Percentiles rank a stretch among this genome's conserved stretches.
These are phyloP conservation scores for Ostrea edulis DNA, from an alignment of 1,140 invertebrate species.

Conservation along the genomic window DNA sequence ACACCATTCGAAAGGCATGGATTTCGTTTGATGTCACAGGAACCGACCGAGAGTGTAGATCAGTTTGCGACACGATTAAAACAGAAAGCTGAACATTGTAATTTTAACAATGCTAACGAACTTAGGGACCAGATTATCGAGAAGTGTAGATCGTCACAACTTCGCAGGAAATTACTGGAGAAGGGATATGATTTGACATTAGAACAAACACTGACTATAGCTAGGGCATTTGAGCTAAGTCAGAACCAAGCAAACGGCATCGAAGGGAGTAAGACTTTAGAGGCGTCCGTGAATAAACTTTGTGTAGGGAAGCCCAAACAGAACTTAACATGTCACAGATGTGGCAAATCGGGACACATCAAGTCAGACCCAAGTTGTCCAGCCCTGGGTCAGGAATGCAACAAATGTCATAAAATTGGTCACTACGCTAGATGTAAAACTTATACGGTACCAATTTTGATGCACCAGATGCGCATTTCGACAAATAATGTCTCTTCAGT, in stretches of 20 bases:
- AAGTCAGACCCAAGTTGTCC: background rate
- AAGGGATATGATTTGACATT: constrained; percentile 38
- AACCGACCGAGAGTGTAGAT: background rate
- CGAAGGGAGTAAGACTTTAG: background rate
- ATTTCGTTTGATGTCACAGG: too few relatives aligned
- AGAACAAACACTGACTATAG: constrained; percentile 26
- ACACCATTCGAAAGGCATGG: constrained; percentile 32
- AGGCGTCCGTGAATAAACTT: too few relatives aligned
- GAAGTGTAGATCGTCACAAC: too few relatives aligned
- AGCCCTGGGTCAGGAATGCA: background rate
- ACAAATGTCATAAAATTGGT: background rate
- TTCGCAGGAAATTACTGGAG: too few relatives aligned
- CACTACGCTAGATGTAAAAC: too few relatives aligned
- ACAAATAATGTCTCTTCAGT: too few relatives aligned
- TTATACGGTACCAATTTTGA: too few relatives aligned
- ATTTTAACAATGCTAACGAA: too few relatives aligned
- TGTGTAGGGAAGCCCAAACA: background rate
- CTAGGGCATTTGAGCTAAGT: background rate
- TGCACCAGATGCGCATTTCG: too few relatives aligned
- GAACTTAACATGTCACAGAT: background rate
- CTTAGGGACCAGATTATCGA: constrained; percentile 56
- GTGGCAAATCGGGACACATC: background rate
- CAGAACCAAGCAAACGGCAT: constrained; percentile 37
- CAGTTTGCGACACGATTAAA: constrained; percentile 40
- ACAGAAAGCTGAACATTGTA: constrained; percentile 46